phyloP scores from a whole-genome alignment of 2,113 vertebrate genomes.

The Theristicus caerulescens region DNA sequence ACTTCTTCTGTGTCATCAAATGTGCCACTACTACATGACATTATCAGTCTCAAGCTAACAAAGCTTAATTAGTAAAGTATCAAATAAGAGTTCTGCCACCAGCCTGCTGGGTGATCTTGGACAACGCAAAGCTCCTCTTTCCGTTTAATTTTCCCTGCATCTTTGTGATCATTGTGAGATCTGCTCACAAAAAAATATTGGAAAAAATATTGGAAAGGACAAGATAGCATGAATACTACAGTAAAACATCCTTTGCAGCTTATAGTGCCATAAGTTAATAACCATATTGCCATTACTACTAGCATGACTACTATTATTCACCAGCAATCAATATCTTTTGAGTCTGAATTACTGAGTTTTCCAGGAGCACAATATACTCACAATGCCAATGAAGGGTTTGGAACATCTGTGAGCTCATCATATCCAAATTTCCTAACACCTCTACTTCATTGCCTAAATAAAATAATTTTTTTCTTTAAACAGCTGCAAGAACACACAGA shows the following conservation, averaged over 20 bases:
- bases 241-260: background rate
- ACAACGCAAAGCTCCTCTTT: background rate
- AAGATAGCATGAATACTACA: background rate
- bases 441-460: background rate
- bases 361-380: background rate
- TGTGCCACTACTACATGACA: background rate
- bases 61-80: background rate
- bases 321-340: background rate
- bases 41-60: background rate
- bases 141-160: background rate
- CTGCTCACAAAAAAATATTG: background rate
- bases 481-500: background rate
- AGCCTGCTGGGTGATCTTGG: background rate
- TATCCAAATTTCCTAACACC: background rate
- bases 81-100: background rate
- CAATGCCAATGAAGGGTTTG: background rate
- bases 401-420: background rate
- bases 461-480: background rate
- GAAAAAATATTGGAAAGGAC: background rate
- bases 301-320: background rate
- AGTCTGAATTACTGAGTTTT: background rate
- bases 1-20: background rate
- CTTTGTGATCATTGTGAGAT: background rate
- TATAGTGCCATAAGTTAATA: background rate
- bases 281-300: background rate